These are phyloP conservation scores for Mechanitis messenoides DNA, from an alignment of 2,888 invertebrate genomes.

Conservation along the genomic window DNA sequence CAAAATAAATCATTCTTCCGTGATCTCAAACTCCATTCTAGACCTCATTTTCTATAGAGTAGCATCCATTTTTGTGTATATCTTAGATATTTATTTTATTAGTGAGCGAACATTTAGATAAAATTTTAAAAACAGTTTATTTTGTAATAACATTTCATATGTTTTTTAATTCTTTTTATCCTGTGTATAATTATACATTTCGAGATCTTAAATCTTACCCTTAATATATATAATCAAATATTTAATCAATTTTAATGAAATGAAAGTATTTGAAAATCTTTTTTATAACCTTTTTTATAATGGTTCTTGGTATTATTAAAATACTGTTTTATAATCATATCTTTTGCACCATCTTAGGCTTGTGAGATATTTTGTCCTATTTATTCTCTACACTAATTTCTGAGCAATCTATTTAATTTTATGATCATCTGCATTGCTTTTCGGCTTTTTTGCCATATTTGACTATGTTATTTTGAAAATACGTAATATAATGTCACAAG, in stretches of 20 bases:
- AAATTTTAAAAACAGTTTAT: slow-evolving; percentile 11
- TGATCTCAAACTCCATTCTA: slow-evolving; percentile 50
- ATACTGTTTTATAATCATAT: slow-evolving; percentile 22
- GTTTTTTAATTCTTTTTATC: slow-evolving; percentile 17
- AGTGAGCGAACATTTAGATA: slow-evolving; percentile 12
- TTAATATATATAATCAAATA: slow-evolving; percentile 10
- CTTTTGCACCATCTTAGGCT: neutral
- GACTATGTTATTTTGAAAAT: slow-evolving; percentile 13
- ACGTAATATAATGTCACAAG: slow-evolving; percentile 40
- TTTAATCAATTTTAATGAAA: slow-evolving; percentile 15
- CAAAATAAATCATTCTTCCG: slow-evolving; percentile 50
- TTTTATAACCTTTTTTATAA: slow-evolving; percentile 21
- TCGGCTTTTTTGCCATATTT: slow-evolving; percentile 14
- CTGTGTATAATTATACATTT: slow-evolving; percentile 16
- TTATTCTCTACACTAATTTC: too few relatives aligned
- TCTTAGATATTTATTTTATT: slow-evolving; percentile 13
- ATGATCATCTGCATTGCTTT: slow-evolving; percentile 10
- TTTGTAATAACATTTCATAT: slow-evolving; percentile 22
- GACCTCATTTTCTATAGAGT: slow-evolving; percentile 61
- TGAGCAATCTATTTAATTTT: neutral
- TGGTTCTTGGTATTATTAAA: slow-evolving; percentile 21
- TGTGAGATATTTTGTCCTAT: neutral
- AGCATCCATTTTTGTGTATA: slow-evolving; percentile 27
- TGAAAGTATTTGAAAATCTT: slow-evolving; percentile 16
- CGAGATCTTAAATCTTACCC: slow-evolving; percentile 12